Evolutionary conservation across 2,888 invertebrate species (phyloP), one percentile per base, ranked within the genome.

Genomic region (Parnassius apollo): DNA sequence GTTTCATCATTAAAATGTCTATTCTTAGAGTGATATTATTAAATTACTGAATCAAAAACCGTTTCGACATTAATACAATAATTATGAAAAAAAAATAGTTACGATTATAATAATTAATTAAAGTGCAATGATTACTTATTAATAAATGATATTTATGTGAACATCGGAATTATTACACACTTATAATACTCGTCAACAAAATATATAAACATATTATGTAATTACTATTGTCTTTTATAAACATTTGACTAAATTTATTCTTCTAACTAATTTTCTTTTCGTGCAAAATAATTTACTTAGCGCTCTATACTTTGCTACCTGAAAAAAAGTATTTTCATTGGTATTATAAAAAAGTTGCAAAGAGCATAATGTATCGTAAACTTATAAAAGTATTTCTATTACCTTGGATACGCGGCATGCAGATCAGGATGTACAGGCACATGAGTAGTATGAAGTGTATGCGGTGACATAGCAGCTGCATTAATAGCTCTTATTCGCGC

Each of bases 401-500:
- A 90, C 90, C 91, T 90, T 68, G 89, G 90, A 75, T 88, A 91
- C 66, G 86, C 75, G 66, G 80, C 72, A 68, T 89, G 91, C 62
- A 87, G 69, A 60, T 91, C 90, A 1, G 89, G 82, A 71, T 88
- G 87, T 48, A 85, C 84, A 12, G 91, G 89, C 13, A 88, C 84
- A 49, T 86, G 88, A 1, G 82, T 79, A 11, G 78, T 66, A 52
- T 79, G 66, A 50, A 66, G 78, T 12, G 80, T 69, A 46, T 81
- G 87, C 2, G 90, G 89, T 0, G 89, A 88, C 83, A 86, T 82
- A 18, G 76, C 83, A 1, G 86, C 88, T 0, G 91, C 91, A 71
- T 92, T 92, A 72, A 92, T 89, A 1, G 92, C 91, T 9, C 91
- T 76, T 49, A 92, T 92, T 72, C 92, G 85, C n/a, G 91, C 91